These are phyloP conservation scores for Aspidoscelis tigris DNA, from an alignment of 2,113 vertebrate genomes.

Conservation along the genomic window DNA sequence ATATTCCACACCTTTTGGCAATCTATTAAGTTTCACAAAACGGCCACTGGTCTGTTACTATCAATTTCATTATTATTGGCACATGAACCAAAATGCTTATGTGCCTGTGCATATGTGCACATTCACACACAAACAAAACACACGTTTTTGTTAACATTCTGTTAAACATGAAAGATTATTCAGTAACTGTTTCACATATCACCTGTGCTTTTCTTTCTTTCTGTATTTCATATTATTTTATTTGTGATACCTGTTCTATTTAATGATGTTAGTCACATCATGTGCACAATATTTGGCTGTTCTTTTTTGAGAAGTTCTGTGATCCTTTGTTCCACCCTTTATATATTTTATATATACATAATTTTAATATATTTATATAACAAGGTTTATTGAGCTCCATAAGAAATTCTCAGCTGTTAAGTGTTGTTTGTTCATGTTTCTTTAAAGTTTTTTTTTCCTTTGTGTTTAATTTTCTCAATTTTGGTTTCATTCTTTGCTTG, in stretches of 20 bases:
- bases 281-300: slow-evolving; percentile 63
- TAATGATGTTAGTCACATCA: slow-evolving; percentile 70
- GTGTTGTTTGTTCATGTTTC: slow-evolving; percentile 72
- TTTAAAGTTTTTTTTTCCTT: slow-evolving; percentile 59
- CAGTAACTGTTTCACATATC: slow-evolving; percentile 68
- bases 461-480: slow-evolving; percentile 75
- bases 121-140: slow-evolving; percentile 42
- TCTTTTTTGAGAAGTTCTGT: slow-evolving; percentile 68
- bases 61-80: slow-evolving; percentile 64
- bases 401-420: slow-evolving; percentile 69
- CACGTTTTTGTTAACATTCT: slow-evolving; percentile 31
- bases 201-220: slow-evolving; percentile 63
- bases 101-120: neutral
- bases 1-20: slow-evolving; percentile 65
- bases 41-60: slow-evolving; percentile 69
- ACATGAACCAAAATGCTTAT: slow-evolving; percentile 57
- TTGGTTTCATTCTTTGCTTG: slow-evolving; percentile 94
- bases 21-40: slow-evolving; percentile 74
- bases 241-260: slow-evolving; percentile 74
- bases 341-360: slow-evolving; percentile 43
- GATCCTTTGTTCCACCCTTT: slow-evolving; percentile 67
- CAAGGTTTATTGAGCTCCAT: slow-evolving; percentile 68
- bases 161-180: slow-evolving; percentile 71
- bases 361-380: slow-evolving; percentile 51
- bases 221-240: slow-evolving; percentile 47